Conservation (phyloP, 2,797 vertebrate species). For the Lacerta agilis region DNA sequence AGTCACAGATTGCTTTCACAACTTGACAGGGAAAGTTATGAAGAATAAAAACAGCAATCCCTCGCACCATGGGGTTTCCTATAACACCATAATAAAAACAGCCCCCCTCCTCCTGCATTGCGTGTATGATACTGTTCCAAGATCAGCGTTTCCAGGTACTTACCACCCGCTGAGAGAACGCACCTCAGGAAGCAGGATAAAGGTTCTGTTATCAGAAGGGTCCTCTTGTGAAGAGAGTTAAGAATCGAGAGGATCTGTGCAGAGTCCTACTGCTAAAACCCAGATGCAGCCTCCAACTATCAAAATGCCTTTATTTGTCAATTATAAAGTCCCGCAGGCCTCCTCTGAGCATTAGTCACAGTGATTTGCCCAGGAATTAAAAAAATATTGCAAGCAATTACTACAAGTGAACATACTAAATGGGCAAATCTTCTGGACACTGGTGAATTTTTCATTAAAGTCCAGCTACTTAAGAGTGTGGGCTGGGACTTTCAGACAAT, state of each 20-base stretch:
- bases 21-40: neutral
- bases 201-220: neutral
- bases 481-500: neutral
- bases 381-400: neutral
- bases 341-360: neutral
- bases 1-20: neutral
- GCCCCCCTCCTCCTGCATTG: neutral
- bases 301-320: neutral
- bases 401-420: neutral
- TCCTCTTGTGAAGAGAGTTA: neutral
- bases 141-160: neutral
- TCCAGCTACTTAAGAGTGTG: neutral
- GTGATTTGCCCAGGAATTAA: neutral
- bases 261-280: neutral
- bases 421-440: neutral
- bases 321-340: neutral
- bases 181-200: neutral
- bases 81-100: neutral
- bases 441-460: neutral
- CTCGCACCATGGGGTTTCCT: neutral
- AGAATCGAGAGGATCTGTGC: neutral
- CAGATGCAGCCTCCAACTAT: neutral
- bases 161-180: neutral
- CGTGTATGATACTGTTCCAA: neutral
- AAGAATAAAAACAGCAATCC: neutral